These are phyloP conservation scores for Gonioctena quinquepunctata DNA, from an alignment of 1,140 invertebrate species.

Conservation along the genomic window DNA sequence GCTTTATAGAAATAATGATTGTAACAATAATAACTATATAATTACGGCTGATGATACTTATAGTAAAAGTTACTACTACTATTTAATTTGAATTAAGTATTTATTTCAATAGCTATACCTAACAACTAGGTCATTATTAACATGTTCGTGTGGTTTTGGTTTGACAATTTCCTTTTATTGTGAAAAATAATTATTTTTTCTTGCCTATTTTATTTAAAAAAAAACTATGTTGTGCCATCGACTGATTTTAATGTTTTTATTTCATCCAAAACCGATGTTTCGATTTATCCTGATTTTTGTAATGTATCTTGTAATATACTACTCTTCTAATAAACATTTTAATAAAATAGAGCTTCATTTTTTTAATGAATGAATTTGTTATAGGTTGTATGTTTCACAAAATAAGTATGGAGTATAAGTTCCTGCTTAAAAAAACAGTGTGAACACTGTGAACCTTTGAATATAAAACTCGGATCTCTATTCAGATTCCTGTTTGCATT, in stretches of 20 bases:
- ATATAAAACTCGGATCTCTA: background rate
- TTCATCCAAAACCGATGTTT: background rate
- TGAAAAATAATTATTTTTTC: conserved; percentile 17
- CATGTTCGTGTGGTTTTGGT: conserved; percentile 18
- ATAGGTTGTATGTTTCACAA: too few relatives aligned
- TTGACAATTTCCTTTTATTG: conserved; percentile 12
- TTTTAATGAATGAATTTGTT: too few relatives aligned
- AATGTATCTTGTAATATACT: conserved; percentile 33
- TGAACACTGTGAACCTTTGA: background rate
- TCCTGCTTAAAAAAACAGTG: too few relatives aligned
- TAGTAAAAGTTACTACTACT: conserved; percentile 23
- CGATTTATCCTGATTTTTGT: conserved; percentile 20
- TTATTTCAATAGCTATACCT: too few relatives aligned
- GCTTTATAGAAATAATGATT: background rate
- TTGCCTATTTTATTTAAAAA: conserved; percentile 29
- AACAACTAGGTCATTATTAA: conserved; percentile 1
- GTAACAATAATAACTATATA: conserved; percentile 2
- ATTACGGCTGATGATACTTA: conserved; percentile 29
- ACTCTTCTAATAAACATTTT: conserved; percentile 39
- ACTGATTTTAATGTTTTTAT: conserved; percentile 25
- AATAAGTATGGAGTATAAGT: too few relatives aligned
- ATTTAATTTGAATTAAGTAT: background rate
- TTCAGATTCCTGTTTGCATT: background rate
- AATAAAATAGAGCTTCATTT: too few relatives aligned
- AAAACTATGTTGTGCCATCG: conserved; percentile 32